Percentiles rank a stretch among this genome's conserved stretches.
Evolutionary conservation across 1,140 invertebrate species (phyloP).

Genomic region (Caenorhabditis briggsae): DNA sequence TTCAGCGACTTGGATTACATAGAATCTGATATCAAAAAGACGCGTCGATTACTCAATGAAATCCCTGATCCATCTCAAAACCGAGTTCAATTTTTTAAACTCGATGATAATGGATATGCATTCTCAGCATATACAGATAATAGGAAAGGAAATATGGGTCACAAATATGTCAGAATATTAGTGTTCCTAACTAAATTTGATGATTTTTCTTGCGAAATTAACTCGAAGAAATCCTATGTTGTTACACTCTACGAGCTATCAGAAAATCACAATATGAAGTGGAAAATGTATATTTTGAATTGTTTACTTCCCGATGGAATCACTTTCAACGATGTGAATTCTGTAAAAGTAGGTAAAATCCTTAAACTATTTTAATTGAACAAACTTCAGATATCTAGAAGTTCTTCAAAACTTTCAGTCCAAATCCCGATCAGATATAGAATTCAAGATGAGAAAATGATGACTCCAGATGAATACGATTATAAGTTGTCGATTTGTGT

Average conservation of each 20-base stretch:
- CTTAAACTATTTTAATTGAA: background rate
- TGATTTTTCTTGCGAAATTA: slow-evolving; percentile 23
- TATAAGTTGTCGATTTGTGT: slow-evolving; percentile 51
- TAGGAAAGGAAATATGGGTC: slow-evolving; percentile 32
- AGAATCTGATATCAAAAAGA: background rate
- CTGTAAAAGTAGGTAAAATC: background rate
- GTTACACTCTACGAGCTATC: slow-evolving; percentile 37
- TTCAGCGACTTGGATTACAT: background rate
- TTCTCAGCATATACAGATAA: slow-evolving; percentile 23
- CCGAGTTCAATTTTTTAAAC: slow-evolving; percentile 12
- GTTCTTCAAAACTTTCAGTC: background rate
- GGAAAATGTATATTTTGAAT: slow-evolving; percentile 18
- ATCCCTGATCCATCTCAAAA: slow-evolving; percentile 1
- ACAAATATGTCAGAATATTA: slow-evolving; percentile 20
- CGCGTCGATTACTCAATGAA: slow-evolving; percentile 7
- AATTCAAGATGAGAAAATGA: slow-evolving; percentile 29
- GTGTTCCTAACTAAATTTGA: background rate
- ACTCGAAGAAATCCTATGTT: background rate
- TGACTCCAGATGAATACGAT: slow-evolving; percentile 1
- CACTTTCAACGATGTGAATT: background rate
- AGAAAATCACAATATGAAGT: slow-evolving; percentile 46
- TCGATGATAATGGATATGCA: slow-evolving; percentile 15
- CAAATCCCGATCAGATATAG: slow-evolving; percentile 13
- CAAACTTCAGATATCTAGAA: slow-evolving; percentile 14
- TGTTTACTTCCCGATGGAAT: slow-evolving; percentile 37